Evolutionary conservation across 2,113 vertebrate genomes (phyloP).

Genomic region (Zosterops hypoxanthus): DNA sequence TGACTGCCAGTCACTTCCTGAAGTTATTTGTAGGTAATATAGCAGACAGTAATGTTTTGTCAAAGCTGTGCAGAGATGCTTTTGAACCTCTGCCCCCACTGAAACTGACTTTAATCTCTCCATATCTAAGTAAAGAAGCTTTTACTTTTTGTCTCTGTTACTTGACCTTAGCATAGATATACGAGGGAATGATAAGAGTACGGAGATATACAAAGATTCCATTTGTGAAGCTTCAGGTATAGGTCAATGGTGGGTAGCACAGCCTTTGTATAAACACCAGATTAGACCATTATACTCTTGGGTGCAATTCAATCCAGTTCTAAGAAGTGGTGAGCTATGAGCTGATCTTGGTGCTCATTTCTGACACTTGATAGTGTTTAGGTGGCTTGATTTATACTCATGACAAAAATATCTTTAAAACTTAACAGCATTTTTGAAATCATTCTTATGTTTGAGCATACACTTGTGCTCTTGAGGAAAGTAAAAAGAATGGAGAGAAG

Average conservation of each 20-base stretch:
- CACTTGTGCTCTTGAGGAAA: background rate
- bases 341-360: background rate
- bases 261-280: background rate
- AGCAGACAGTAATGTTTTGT: background rate
- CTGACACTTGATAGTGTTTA: background rate
- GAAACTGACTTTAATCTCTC: background rate
- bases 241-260: background rate
- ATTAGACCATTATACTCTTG: background rate
- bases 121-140: background rate
- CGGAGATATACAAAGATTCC: background rate
- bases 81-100: background rate
- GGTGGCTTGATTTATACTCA: background rate
- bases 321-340: background rate
- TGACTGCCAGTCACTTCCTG: background rate
- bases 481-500: background rate
- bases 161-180: rapidly evolving
- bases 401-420: background rate
- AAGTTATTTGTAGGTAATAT: background rate
- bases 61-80: background rate
- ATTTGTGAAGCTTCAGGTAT: background rate
- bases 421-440: background rate
- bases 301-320: background rate
- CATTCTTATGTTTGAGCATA: background rate
- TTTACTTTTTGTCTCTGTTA: background rate
- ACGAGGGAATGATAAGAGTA: background rate